Base-by-base conservation (phyloP, 2,888 invertebrate genomes). In the Tinea semifulvella region DNA sequence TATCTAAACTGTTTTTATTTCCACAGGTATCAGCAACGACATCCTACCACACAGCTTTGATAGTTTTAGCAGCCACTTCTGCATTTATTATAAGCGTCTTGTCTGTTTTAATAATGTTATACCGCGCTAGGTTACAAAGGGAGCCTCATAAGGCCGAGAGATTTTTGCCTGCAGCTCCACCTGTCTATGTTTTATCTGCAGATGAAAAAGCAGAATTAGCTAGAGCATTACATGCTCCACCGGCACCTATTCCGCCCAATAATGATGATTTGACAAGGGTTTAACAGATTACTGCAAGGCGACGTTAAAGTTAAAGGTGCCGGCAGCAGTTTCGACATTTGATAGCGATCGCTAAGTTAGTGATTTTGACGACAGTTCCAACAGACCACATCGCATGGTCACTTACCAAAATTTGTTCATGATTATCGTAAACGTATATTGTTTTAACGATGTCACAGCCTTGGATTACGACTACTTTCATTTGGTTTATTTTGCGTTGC, bases 21-120 rank as follows among this genome's bases (percentile, higher is more conserved):
- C 26, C 28, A 10, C 62, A 82, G 82, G 80, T 82, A 8, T 86
- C 86, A n/a, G 81, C 86, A 19, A 80, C 88, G 18, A 85, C 86
- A 5, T 87, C 89, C 1, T 90, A 91, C 58, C 91, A 91, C 61
- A 87, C 91, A 8, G 90, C 90, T 31, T 80, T 91, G 14, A 87
- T 92, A 53, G 89, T 91, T 11, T 77, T 91, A 44, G 90, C 89
- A 17, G 90, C 90, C 1, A 88, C 88, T 5, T 91, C 91, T 3
- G 90, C 91, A 1, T 91, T 92, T 58, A 84, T 92, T 46, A 90
- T 92, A 61, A 90, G 90, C 60, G 87, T 91, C 14, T 79, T 92
- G 14, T 86, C 90, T 19, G 86, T 92, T 2, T 82, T 91, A 10
- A 83, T 92, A 2, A 87, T 91, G 83, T 69, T 92, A 10, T 91